Percentiles rank a stretch among this genome's conserved stretches.
Conservation (phyloP, 2,113 vertebrate genomes). For the Entomyzon cyanotis region DNA sequence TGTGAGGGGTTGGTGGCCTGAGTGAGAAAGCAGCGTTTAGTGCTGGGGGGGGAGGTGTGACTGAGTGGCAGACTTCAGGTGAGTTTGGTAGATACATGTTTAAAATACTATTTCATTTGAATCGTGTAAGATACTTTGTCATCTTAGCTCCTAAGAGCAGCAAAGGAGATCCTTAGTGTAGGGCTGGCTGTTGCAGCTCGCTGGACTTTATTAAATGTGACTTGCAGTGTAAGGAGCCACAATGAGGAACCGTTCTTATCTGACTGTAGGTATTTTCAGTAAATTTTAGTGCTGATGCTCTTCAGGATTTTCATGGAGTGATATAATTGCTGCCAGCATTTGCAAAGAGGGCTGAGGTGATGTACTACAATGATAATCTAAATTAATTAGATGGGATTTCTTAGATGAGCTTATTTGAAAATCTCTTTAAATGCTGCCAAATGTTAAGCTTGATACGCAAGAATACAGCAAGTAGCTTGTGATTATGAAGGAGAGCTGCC, state of each 20-base stretch:
- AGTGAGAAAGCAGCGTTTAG: not conserved
- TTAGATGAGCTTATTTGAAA: not conserved
- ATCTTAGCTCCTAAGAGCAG: not conserved
- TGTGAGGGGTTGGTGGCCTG: not conserved
- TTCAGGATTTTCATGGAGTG: not conserved
- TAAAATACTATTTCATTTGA: not conserved
- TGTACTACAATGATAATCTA: not conserved
- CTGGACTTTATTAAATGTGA: not conserved
- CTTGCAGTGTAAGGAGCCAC: not conserved
- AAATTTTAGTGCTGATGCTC: not conserved
- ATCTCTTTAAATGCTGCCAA: not conserved
- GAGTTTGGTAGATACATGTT: not conserved
- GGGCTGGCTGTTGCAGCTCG: not conserved
- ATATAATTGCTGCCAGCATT: not conserved
- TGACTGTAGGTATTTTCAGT: not conserved
- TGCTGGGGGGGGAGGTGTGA: accelerated
- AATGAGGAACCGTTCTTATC: not conserved
- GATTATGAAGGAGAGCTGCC: not conserved
- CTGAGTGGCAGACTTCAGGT: not conserved
- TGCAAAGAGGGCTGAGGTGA: not conserved
- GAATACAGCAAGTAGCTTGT: not conserved
- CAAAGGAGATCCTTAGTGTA: not conserved
- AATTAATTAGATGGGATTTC: not conserved
- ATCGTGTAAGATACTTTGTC: not conserved
- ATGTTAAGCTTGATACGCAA: not conserved